A percentile compares a stretch with the other conserved stretches of the same genome.
Conservation (phyloP, 2,113 vertebrate species). For the Sciurus niger region DNA sequence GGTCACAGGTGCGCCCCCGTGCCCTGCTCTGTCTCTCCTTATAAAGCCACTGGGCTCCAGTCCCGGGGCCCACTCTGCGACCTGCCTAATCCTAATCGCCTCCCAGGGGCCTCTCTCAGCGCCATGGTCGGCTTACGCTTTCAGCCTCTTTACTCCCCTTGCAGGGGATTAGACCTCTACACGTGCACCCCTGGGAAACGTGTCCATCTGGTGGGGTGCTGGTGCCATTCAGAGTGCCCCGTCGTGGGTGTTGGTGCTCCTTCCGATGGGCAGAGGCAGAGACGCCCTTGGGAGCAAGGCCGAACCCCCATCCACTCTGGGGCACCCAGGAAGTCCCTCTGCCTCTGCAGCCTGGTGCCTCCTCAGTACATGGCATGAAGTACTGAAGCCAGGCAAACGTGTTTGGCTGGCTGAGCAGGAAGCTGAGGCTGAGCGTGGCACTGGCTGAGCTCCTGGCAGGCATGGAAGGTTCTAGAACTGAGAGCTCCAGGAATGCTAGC, state of each 20-base stretch:
- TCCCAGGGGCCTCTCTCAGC: too few species aligned
- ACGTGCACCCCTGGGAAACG: too few species aligned
- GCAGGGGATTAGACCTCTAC: neutral
- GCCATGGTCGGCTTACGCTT: too few species aligned
- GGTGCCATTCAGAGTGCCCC: neutral
- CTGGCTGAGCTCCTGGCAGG: neutral
- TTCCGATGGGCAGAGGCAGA: too few species aligned
- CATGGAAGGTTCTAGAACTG: neutral
- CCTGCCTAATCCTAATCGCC: too few species aligned
- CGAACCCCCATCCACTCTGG: neutral
- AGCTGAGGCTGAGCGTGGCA: neutral
- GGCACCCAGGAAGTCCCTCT: neutral
- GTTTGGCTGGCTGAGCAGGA: neutral
- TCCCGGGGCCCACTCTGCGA: neutral
- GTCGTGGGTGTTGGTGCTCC: too few species aligned
- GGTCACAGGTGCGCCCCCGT: too few species aligned
- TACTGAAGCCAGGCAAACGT: too few species aligned
- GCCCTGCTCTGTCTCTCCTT: too few species aligned
- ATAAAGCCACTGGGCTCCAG: neutral
- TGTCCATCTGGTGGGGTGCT: neutral
- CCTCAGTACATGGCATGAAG: neutral
- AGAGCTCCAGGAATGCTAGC: too few species aligned
- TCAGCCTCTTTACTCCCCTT: neutral
- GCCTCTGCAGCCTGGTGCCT: neutral
- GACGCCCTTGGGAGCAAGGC: too few species aligned